Conservation (phyloP, 2,797 vertebrate genomes). For the Melanotaenia nigrans region DNA sequence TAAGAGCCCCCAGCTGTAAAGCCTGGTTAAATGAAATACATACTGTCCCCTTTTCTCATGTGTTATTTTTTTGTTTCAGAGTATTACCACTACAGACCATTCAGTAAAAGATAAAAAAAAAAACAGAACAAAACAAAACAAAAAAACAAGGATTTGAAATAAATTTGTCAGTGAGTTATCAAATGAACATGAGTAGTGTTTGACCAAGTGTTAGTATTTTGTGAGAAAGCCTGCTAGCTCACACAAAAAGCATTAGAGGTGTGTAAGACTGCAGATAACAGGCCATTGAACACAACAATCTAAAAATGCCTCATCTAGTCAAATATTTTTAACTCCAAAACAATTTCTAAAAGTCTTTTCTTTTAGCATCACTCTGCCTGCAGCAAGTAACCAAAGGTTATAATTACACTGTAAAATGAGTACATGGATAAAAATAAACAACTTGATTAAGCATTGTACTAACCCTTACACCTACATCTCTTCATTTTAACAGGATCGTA, state of each 20-base stretch:
- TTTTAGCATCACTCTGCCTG: neutral
- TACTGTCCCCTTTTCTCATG: neutral
- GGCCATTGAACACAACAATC: no score
- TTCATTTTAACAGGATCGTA: constrained; percentile 24
- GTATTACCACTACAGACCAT: neutral
- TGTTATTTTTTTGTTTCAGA: neutral
- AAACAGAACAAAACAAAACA: no score
- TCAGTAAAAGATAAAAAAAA: neutral
- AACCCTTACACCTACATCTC: constrained; percentile 19
- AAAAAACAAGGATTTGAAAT: no score
- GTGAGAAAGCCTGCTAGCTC: no score
- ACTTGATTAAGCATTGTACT: constrained; percentile 15
- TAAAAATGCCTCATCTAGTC: no score
- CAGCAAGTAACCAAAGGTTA: neutral
- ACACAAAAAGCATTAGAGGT: no score
- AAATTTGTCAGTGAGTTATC: neutral
- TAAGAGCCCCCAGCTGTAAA: neutral
- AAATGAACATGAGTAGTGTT: neutral
- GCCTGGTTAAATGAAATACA: neutral
- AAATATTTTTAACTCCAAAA: neutral
- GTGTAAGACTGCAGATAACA: no score
- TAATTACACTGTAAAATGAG: neutral
- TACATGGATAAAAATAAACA: neutral
- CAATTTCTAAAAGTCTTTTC: neutral
- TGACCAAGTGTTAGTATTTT: no score